These are phyloP conservation scores for Cyphomyrus plagiostoma DNA, from an alignment of 2,113 vertebrate genomes.

Conservation along the genomic window DNA sequence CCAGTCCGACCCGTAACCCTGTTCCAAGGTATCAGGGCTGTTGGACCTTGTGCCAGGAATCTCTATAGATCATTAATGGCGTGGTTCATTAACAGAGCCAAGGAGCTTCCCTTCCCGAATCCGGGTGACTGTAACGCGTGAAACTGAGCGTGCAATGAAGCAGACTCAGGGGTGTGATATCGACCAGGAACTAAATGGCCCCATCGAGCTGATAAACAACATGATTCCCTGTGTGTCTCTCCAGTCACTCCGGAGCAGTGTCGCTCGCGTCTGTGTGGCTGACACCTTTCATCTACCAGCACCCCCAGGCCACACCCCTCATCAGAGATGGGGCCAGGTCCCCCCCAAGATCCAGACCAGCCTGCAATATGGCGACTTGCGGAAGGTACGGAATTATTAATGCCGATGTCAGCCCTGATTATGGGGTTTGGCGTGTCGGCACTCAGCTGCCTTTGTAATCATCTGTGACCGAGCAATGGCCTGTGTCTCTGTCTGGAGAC, in stretches of 20 bases:
- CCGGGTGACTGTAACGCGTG: background rate
- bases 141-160: background rate
- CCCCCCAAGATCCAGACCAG: background rate
- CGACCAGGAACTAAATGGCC: background rate
- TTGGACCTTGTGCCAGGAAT: background rate
- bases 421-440: background rate
- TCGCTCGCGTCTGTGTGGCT: background rate
- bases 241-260: background rate
- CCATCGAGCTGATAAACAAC: too few species aligned
- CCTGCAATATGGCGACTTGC: background rate
- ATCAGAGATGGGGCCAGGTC: background rate
- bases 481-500: background rate
- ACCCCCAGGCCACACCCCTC: background rate
- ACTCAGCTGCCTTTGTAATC: background rate
- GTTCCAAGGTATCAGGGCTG: background rate
- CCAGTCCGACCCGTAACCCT: background rate
- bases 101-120: background rate
- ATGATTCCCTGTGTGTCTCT: too few species aligned
- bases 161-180: background rate
- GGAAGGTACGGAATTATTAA: background rate
- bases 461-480: background rate
- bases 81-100: background rate
- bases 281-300: background rate
- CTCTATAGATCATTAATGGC: background rate
- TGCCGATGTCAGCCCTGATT: background rate